Evolutionary conservation across 2,113 vertebrate genomes (phyloP).

Genomic region (Chamaea fasciata): DNA sequence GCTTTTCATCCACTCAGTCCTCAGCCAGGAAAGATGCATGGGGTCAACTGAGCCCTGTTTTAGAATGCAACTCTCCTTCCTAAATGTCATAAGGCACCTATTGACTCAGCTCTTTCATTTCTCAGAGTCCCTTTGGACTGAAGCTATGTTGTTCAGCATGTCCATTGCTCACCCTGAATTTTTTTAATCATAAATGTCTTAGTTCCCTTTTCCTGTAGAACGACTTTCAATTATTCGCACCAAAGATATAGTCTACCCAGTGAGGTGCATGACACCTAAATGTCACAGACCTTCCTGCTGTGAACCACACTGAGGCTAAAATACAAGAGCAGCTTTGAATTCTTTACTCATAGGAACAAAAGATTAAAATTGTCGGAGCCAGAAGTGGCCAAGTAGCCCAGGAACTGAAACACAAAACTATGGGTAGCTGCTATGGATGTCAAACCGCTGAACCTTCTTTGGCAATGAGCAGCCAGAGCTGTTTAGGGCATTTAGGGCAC

Average conservation of each 20-base stretch:
- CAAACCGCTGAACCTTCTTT: not conserved
- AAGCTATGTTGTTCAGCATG: not conserved
- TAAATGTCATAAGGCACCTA: not conserved
- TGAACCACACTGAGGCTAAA: not conserved
- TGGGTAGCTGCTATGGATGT: not conserved
- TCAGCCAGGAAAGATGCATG: not conserved
- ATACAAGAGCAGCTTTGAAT: not conserved
- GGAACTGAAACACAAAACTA: not conserved
- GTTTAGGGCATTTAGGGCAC: not conserved
- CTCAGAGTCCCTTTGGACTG: not conserved
- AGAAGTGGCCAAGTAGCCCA: not conserved
- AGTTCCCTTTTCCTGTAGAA: not conserved
- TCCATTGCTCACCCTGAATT: not conserved
- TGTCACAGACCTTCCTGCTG: not conserved
- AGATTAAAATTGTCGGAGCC: not conserved
- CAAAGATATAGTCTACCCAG: not conserved
- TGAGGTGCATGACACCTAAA: not conserved
- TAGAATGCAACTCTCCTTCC: not conserved
- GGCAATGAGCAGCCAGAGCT: not conserved
- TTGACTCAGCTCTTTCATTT: not conserved
- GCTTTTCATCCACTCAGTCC: not conserved
- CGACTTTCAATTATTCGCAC: not conserved
- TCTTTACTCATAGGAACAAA: not conserved
- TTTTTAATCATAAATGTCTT: not conserved
- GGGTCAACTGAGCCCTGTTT: not conserved